Evolutionary conservation across 2,888 invertebrate species (phyloP), one percentile per base, ranked within the genome.

Genomic region (Phaedon cochleariae): DNA sequence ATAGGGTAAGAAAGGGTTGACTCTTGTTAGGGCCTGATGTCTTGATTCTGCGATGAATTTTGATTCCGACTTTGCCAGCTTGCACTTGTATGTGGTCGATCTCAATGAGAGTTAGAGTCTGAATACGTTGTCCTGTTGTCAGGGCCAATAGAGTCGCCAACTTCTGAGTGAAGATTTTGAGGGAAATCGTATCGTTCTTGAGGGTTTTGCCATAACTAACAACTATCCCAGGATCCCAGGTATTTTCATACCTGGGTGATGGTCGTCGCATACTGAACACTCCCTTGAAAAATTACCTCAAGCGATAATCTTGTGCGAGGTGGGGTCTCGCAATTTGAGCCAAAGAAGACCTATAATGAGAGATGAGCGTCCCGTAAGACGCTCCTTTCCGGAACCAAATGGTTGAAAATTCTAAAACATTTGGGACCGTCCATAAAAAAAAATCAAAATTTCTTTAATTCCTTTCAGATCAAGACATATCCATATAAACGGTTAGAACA

Each of bases 331-430:
- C 37, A 12, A 66, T 61, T 41, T 66, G 69, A 2, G 61, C 51
- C 17, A 69, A 41, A 7, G 69, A 59, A 1, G 66, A 58, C 17
- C 68, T 31, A 46, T 62, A 68, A n/a, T n/a, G n/a, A 2, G 65
- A 59, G 34, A 64, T 64, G 12, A 66, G 18, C 34, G 29, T 53
- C 18, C 17, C 31, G 34, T 53, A 17, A 53, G 18, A 18, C 9
- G 29, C 34, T n/a, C 31, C 18, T 15, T 31, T 34, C 26, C 29
- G 18, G 34, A 31, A 31, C 18, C 29, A 31, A 4, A 18, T 31
- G 5, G 53, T 17, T 22, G 26, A 2, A 31, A 53, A 53, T 17
- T 53, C 17, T 10, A 9, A 4, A 2, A 18, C 17, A 53, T 45
- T 26, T 29, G 26, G 12, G 29, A 63, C 49, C 21, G 26, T 31